phyloP scores from a whole-genome alignment of 2,888 invertebrate species.

The Eilema sororculum region DNA sequence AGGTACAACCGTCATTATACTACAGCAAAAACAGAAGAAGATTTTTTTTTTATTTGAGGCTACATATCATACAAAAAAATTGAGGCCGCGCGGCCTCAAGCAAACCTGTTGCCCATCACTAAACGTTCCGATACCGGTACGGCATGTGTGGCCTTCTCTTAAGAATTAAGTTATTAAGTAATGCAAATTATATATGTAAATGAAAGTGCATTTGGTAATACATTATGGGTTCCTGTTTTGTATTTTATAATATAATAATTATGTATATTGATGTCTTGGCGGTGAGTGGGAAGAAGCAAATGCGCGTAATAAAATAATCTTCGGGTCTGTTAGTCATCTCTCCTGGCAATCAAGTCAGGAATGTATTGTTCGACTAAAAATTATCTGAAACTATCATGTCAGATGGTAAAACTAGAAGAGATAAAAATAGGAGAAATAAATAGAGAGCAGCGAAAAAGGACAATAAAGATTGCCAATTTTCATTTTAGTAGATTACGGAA shows the following conservation, averaged over 20 bases:
- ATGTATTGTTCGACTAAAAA: background rate
- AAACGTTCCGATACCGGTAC: conserved; percentile 35
- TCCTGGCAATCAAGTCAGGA: background rate
- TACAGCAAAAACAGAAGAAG: background rate
- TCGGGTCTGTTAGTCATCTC: background rate
- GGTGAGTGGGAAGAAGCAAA: background rate
- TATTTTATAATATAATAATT: conserved; percentile 17
- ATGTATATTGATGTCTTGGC: background rate
- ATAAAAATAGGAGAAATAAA: no score
- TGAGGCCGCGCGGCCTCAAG: conserved; percentile 25
- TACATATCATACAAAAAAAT: conserved; percentile 22
- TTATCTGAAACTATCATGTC: no score
- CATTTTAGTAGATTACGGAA: no score
- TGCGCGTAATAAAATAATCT: background rate
- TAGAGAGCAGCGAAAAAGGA: no score
- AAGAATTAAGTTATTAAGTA: conserved; percentile 73
- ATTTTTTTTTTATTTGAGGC: conserved; percentile 25
- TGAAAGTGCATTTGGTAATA: conserved; percentile 32
- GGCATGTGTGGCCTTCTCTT: conserved; percentile 65
- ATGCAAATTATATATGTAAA: conserved; percentile 65
- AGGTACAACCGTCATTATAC: background rate
- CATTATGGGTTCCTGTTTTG: conserved; percentile 13
- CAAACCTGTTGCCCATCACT: conserved; percentile 48
- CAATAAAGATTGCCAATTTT: no score
- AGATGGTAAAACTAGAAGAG: no score